Evolutionary conservation across 2,797 vertebrate species (phyloP).

Genomic region (Molossus molossus): DNA sequence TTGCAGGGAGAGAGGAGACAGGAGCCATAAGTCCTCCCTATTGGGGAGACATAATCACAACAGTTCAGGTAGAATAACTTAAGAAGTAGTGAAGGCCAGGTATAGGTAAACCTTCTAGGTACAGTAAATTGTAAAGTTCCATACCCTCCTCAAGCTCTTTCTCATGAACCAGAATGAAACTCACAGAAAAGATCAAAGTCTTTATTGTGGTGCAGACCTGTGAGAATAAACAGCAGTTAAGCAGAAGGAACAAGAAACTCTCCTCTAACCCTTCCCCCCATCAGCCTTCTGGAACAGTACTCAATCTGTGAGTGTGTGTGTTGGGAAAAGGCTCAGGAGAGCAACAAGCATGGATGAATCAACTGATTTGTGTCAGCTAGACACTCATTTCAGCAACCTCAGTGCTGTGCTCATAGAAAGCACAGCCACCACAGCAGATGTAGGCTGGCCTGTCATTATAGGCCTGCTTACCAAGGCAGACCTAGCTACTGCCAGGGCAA

Average conservation of each 20-base stretch:
- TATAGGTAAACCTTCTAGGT: background rate
- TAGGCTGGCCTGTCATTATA: background rate
- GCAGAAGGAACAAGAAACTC: background rate
- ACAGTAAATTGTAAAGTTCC: background rate
- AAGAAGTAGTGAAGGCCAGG: background rate
- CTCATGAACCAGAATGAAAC: background rate
- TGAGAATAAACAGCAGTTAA: background rate
- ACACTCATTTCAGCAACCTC: background rate
- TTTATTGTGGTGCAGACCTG: background rate
- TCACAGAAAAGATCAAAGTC: background rate
- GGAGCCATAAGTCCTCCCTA: background rate
- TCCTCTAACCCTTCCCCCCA: background rate
- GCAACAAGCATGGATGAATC: background rate
- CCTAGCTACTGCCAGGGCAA: background rate
- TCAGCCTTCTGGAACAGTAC: no score
- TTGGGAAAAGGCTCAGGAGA: background rate
- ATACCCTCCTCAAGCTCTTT: background rate
- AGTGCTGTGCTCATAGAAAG: background rate
- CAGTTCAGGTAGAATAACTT: background rate
- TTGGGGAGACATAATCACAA: background rate
- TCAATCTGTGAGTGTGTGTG: background rate
- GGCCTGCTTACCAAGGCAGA: background rate
- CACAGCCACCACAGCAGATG: background rate
- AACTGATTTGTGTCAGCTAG: background rate
- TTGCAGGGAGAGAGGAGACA: background rate